phyloP scores from a whole-genome alignment of 1,140 invertebrate species.

The Trichonephila clavipes region DNA sequence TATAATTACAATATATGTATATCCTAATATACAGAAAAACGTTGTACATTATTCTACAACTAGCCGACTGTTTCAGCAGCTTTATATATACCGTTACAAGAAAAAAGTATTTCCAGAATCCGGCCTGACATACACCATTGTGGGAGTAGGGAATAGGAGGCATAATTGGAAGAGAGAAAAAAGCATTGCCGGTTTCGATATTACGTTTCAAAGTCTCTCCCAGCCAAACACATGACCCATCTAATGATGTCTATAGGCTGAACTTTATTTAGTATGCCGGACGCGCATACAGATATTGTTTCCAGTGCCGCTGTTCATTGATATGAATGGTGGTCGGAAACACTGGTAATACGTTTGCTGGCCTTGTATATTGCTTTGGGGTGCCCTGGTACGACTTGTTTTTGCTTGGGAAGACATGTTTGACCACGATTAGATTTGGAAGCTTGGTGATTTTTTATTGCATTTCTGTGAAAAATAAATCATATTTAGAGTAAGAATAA shows the following conservation, averaged over 20 bases:
- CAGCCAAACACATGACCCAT: slow-evolving; percentile 49
- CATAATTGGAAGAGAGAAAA: slow-evolving; percentile 55
- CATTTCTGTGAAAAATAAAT: too few species aligned
- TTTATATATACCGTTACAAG: too few species aligned
- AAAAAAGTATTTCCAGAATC: too few species aligned
- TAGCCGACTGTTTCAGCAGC: too few species aligned
- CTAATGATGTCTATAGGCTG: slow-evolving; percentile 70
- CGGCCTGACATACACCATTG: neutral
- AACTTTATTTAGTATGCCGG: slow-evolving; percentile 72
- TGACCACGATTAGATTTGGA: neutral
- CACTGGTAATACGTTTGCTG: slow-evolving; percentile 67
- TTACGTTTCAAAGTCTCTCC: slow-evolving; percentile 59
- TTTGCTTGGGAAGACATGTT: slow-evolving; percentile 25
- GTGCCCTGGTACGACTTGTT: neutral
- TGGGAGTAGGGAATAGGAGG: neutral
- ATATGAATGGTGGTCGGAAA: slow-evolving; percentile 73
- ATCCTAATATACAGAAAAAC: too few species aligned
- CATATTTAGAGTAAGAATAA: too few species aligned
- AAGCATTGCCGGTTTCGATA: slow-evolving; percentile 58
- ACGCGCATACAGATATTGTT: slow-evolving; percentile 73
- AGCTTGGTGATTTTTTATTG: neutral
- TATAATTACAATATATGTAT: too few species aligned
- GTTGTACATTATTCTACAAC: too few species aligned
- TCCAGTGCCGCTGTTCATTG: slow-evolving; percentile 71
- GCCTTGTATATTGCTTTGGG: slow-evolving; percentile 69